phyloP scores from a whole-genome alignment of 2,888 invertebrate genomes.

The Psylliodes chrysocephalus region DNA sequence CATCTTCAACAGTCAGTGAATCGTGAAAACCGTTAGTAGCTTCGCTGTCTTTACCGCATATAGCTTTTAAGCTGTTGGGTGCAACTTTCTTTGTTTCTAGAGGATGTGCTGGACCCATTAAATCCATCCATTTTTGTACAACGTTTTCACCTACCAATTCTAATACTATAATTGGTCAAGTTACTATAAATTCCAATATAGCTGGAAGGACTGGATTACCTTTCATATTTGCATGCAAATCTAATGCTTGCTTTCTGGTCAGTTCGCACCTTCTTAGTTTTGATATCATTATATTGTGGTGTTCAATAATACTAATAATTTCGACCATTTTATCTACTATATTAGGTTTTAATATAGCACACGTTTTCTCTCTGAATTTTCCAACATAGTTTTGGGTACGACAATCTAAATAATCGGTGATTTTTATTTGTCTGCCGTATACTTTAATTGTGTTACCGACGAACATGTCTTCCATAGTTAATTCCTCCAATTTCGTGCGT shows the following conservation, averaged over 20 bases:
- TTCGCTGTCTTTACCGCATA: slow-evolving; percentile 74
- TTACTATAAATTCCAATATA: slow-evolving; percentile 72
- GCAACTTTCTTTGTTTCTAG: slow-evolving; percentile 66
- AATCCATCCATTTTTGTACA: slow-evolving; percentile 68
- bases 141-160: slow-evolving; percentile 80
- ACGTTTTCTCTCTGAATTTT: slow-evolving; percentile 75
- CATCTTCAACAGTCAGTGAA: slow-evolving; percentile 69
- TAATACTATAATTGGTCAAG: slow-evolving; percentile 76
- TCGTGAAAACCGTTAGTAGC: slow-evolving; percentile 78
- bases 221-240: slow-evolving; percentile 70
- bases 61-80: slow-evolving; percentile 72
- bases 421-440: slow-evolving; percentile 78
- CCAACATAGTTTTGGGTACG: slow-evolving; percentile 73
- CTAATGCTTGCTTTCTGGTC: slow-evolving; percentile 69
- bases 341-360: slow-evolving; percentile 82
- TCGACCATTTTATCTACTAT: slow-evolving; percentile 76
- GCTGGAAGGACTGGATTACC: slow-evolving; percentile 73
- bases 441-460: slow-evolving; percentile 74
- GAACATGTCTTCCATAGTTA: slow-evolving; percentile 75
- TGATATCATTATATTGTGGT: slow-evolving; percentile 65
- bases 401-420: slow-evolving; percentile 78
- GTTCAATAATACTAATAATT: slow-evolving; percentile 76
- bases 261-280: slow-evolving; percentile 77
- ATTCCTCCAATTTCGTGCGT: slow-evolving; percentile 74
- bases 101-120: slow-evolving; percentile 74